A percentile compares a stretch with the other conserved stretches of the same genome.
Evolutionary conservation across 2,888 invertebrate genomes (phyloP).

Genomic region (Clitarchus hookeri): DNA sequence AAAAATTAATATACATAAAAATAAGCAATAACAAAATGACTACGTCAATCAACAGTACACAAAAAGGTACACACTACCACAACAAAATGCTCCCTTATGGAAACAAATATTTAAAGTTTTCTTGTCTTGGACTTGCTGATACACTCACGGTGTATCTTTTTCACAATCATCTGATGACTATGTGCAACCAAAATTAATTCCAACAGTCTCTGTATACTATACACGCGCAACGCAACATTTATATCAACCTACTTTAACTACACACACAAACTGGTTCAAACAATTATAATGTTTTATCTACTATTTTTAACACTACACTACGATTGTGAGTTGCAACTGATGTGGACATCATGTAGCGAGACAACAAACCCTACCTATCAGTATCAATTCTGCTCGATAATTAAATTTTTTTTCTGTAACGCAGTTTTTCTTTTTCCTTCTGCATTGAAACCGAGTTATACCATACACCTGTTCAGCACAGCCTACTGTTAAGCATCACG

Average conservation of each 20-base stretch:
- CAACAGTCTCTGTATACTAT: background rate
- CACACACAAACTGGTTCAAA: constrained; percentile 8
- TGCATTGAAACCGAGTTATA: background rate
- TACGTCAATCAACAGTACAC: background rate
- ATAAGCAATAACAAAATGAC: background rate
- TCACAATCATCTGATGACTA: background rate
- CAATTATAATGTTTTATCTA: constrained; percentile 8
- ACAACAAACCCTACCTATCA: background rate
- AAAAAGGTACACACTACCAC: background rate
- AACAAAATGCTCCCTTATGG: background rate
- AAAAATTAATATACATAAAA: background rate
- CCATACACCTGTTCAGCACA: no score
- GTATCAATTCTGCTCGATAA: background rate
- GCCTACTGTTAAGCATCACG: no score
- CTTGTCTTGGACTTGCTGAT: background rate
- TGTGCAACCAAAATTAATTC: background rate
- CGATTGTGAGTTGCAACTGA: background rate
- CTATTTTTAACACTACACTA: background rate
- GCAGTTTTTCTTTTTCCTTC: background rate
- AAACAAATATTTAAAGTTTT: background rate
- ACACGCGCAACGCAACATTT: background rate
- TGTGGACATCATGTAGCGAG: background rate
- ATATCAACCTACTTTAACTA: background rate
- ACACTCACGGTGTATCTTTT: background rate
- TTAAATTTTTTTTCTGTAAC: background rate